Evolutionary conservation across 2,888 invertebrate species (phyloP).

Genomic region (Synanthedon andrenaeformis): DNA sequence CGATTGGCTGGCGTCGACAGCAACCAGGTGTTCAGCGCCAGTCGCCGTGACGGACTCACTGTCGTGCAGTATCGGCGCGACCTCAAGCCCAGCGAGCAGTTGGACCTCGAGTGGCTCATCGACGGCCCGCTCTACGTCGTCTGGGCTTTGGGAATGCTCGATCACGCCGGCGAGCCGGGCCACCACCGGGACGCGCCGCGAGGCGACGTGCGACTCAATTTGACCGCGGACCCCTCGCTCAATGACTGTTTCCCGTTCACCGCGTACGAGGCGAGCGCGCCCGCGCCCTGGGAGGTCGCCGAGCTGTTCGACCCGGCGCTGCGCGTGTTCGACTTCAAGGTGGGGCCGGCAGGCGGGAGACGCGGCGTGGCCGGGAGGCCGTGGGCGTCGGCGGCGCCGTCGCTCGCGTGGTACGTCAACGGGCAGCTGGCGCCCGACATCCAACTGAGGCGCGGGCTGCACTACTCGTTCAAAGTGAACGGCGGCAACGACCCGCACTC

Average conservation of each 20-base stretch:
- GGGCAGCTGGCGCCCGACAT: constrained; percentile 89
- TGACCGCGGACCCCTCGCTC: constrained; percentile 73
- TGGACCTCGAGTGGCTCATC: constrained; percentile 79
- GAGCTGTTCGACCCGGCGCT: constrained; percentile 72
- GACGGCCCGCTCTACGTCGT: constrained; percentile 77
- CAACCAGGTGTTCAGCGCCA: constrained; percentile 82
- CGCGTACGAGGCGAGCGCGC: constrained; percentile 23
- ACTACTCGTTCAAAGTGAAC: constrained; percentile 82
- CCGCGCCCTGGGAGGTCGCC: constrained; percentile 71
- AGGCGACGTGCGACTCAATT: constrained; percentile 74
- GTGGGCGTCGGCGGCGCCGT: constrained; percentile 75
- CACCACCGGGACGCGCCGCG: constrained; percentile 87
- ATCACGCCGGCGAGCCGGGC: constrained; percentile 78
- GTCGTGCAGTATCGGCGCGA: constrained; percentile 82
- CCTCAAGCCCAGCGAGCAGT: constrained; percentile 76
- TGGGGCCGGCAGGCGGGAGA: constrained; percentile 87
- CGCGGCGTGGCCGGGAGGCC: constrained; percentile 78
- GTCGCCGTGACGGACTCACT: constrained; percentile 80
- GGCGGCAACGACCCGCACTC: constrained; percentile 93
- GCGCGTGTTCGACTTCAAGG: constrained; percentile 83
- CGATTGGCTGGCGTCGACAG: constrained; percentile 84
- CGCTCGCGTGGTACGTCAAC: constrained; percentile 94
- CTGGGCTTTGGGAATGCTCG: constrained; percentile 88
- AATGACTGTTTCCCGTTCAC: constrained; percentile 84
- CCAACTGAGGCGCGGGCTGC: constrained; percentile 85